Base-by-base conservation (phyloP, 2,113 vertebrate genomes). In the Heterotis niloticus region DNA sequence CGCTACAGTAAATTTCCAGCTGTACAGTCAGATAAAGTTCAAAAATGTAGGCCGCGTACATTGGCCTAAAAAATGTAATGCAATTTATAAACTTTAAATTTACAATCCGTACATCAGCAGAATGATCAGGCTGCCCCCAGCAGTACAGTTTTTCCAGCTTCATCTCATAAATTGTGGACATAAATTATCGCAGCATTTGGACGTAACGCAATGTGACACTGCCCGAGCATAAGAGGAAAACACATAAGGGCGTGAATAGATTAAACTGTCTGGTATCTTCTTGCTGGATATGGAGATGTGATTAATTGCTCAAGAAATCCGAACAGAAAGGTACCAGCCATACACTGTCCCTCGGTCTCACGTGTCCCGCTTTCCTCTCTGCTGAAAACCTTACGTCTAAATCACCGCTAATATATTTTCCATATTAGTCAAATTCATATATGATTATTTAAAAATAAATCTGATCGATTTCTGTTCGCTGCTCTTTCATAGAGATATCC, bases 161-260 rank as follows among this genome's bases (percentile, higher is more conserved):
- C 29, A 64, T 66, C 75, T 64, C 77, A 44, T 44, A 44, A 44
- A 82, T 78, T 77, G 17, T 79, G 67, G 84, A 87, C 87, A 90
- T 88, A 88, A 89, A 90, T 90, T 86, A 90, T 80, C 52, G 81
- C 76, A 78, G 81, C 82, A 82, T 86, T 85, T 57, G 23, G 18
- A 59, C 71, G 57, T 89, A 87, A 89, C 85, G 86, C 85, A 85
- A 84, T 85, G 87, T 88, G 87, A 89, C 89, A 86, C 85, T 87
- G 85, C 86, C 86, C 89, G 90, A 89, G 89, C 90, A 90, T 88
- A 88, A 90, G 85, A 80, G 84, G 86, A 86, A 91, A 90, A 89
- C 86, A 89, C 86, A 91, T 83, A 87, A 87, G 85, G 83, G 87
- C 86, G 83, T 71, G 73, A 85, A 82, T 89, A 90, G 86, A 90